phyloP scores from a whole-genome alignment of 2,113 vertebrate species.

The Pseudonaja textilis region DNA sequence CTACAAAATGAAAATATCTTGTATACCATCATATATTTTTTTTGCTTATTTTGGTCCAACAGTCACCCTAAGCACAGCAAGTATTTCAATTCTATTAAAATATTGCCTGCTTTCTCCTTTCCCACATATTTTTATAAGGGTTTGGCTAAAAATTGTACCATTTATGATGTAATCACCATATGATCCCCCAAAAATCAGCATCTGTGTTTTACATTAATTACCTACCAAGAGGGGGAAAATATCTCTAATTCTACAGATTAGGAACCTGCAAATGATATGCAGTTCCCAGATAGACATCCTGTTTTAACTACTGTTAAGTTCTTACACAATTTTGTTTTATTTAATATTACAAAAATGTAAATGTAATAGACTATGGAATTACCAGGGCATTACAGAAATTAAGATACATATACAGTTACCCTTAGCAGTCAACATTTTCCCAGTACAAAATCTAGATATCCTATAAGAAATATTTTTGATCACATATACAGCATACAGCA shows the following conservation, averaged over 20 bases:
- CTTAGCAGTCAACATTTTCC: background rate
- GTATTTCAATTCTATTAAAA: background rate
- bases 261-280: background rate
- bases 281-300: background rate
- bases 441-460: background rate
- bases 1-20: background rate
- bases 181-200: background rate
- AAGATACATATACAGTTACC: background rate
- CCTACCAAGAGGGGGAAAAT: background rate
- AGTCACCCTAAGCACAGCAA: background rate
- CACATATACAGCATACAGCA: background rate
- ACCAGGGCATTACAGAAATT: background rate
- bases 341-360: background rate
- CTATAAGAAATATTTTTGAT: background rate
- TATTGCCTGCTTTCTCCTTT: background rate
- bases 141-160: background rate
- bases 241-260: background rate
- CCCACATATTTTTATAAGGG: background rate
- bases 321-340: background rate
- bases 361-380: background rate
- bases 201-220: background rate
- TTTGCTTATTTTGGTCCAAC: background rate
- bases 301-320: background rate
- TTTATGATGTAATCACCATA: background rate
- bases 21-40: background rate